These are phyloP conservation scores for Hirtodrosophila alboralis DNA, from an alignment of 2,888 invertebrate species.

Conservation along the genomic window DNA sequence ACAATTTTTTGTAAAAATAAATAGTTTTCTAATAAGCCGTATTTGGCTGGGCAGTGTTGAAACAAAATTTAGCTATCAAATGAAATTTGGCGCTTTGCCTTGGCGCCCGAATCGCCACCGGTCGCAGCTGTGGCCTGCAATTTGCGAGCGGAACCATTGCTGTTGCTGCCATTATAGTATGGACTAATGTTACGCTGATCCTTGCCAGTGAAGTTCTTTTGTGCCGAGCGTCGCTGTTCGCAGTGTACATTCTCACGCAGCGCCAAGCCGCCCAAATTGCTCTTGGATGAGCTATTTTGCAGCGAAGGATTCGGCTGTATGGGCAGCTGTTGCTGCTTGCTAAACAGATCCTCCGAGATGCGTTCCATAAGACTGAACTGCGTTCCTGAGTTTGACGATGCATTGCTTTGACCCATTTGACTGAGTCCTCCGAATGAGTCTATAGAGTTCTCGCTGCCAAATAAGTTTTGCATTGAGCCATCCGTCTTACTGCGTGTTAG, in stretches of 20 bases:
- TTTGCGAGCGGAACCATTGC: slow-evolving; percentile 63
- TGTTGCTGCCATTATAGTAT: slow-evolving; percentile 59
- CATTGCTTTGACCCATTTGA: slow-evolving; percentile 67
- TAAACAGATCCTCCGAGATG: slow-evolving; percentile 64
- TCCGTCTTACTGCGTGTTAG: slow-evolving; percentile 14
- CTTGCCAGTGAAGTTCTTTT: slow-evolving; percentile 83
- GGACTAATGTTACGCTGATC: slow-evolving; percentile 83
- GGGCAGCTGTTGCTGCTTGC: slow-evolving; percentile 43
- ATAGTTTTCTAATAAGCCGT: slow-evolving; percentile 15
- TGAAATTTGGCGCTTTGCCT: slow-evolving; percentile 86
- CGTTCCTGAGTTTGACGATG: slow-evolving; percentile 41
- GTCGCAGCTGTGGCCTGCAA: slow-evolving; percentile 20
- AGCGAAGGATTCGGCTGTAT: slow-evolving; percentile 71
- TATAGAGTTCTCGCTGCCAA: slow-evolving; percentile 76
- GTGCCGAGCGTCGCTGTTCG: slow-evolving; percentile 79
- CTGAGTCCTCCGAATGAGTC: slow-evolving; percentile 75
- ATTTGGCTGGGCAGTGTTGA: slow-evolving; percentile 5
- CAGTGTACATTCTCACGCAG: slow-evolving; percentile 82
- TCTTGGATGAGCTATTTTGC: slow-evolving; percentile 83
- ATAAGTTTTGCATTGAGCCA: slow-evolving; percentile 66
- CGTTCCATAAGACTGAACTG: slow-evolving; percentile 67
- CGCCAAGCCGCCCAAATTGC: slow-evolving; percentile 79
- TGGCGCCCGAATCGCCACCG: slow-evolving; percentile 76
- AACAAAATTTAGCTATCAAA: slow-evolving; percentile 85
- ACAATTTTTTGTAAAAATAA: slow-evolving; percentile 29